Evolutionary conservation across 2,113 vertebrate genomes (phyloP), one percentile per base, ranked within the genome.

Genomic region (Pollimyrus isidori): DNA sequence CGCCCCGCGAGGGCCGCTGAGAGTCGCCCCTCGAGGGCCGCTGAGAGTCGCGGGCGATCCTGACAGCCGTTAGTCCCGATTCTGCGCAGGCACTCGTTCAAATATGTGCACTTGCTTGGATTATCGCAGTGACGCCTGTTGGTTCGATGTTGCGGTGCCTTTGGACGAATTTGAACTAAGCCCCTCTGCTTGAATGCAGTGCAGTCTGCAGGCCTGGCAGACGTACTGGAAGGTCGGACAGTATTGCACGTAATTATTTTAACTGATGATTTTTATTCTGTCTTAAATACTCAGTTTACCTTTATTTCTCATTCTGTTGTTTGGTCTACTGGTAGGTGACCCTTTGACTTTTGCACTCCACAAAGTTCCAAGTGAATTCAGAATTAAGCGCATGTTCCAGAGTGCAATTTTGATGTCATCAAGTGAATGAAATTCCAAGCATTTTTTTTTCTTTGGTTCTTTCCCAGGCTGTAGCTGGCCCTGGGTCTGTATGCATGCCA

Each of bases 291-390:
- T 4, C 62, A 26, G n/a, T 69, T 76, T 76, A 5, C 35, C 73
- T 35, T 35, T 86, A 45, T 30, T 15, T 50, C 3, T 49, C 9
- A 4, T 4, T n/a, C 46, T 84, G 45, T 49, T 84, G 26, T 46
- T 65, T 42, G 82, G n/a, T 49, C 49, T n/a, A 23, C 19, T 48
- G 90, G 90, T 90, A 30, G n/a, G 15, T 30, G 93, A 94, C 94
- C 93, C 93, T 92, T 94, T 94, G 92, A 95, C 94, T 94, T 93
- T 90, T 93, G 92, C 90, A 90, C 93, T 4, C 23, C 0, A 17
- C 26, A 13, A 45, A 21, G 7, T 48, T 45, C 90, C 86, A 39
- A 1, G 17, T 56, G 50, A 56, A 50, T 56, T 87, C 11, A 17
- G 52, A 49, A 42, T 87, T 17, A 52, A 87, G 50, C 30, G 52